phyloP scores from a whole-genome alignment of 1,140 invertebrate species.

The Kradibia gibbosae region DNA sequence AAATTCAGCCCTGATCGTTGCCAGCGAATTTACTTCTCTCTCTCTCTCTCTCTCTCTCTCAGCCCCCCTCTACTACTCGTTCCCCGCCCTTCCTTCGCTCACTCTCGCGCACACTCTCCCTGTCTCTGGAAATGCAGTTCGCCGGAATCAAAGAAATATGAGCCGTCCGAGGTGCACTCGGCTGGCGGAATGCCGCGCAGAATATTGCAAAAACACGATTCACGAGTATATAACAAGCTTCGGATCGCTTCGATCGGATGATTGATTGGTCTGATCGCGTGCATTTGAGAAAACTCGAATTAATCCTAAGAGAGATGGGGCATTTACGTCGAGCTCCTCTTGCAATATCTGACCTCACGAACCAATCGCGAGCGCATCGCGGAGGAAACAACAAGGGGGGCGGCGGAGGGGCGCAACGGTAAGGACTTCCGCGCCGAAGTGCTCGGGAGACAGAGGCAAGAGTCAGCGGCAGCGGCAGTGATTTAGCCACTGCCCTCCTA shows the following conservation, averaged over 20 bases:
- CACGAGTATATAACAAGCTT: background rate
- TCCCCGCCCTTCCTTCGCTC: too few relatives aligned
- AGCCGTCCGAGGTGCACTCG: background rate
- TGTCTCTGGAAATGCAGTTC: too few relatives aligned
- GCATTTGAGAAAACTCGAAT: slow-evolving; percentile 28
- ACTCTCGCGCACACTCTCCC: too few relatives aligned
- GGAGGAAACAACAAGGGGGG: slow-evolving; percentile 4
- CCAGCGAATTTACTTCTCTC: too few relatives aligned
- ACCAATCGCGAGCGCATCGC: background rate
- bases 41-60: too few relatives aligned
- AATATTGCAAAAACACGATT: background rate
- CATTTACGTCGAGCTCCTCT: background rate
- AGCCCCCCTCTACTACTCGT: too few relatives aligned
- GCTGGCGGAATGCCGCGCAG: too few relatives aligned
- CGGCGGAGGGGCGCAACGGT: slow-evolving; percentile 25
- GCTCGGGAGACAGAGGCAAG: slow-evolving; percentile 4
- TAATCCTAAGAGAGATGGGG: background rate
- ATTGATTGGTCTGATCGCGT: slow-evolving; percentile 19
- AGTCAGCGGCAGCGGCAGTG: background rate
- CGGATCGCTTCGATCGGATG: background rate
- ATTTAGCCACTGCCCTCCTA: background rate
- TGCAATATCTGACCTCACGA: background rate
- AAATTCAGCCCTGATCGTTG: background rate
- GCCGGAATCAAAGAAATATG: background rate
- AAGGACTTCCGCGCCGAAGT: slow-evolving; percentile 20